Conservation (phyloP, 2,797 vertebrate genomes). For the Tragopan temminckii region DNA sequence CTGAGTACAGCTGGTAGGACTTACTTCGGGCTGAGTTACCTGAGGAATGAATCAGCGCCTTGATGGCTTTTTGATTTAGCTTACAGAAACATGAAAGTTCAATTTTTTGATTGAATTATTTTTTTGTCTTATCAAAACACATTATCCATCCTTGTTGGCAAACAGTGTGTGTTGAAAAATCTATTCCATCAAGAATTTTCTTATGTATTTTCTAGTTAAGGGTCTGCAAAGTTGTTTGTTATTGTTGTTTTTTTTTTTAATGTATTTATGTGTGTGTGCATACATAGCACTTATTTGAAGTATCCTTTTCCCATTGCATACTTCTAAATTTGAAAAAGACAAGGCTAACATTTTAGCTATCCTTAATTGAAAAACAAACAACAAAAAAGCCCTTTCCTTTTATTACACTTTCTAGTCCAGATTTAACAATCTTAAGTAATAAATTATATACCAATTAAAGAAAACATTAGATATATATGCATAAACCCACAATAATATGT, state of each 20-base stretch:
- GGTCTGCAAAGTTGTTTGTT: neutral
- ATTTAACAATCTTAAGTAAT: neutral
- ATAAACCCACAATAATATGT: neutral
- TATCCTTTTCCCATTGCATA: neutral
- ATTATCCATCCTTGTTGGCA: slow-evolving; percentile 35
- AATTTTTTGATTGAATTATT: slow-evolving; percentile 17
- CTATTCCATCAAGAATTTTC: neutral
- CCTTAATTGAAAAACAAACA: neutral
- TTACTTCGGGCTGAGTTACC: slow-evolving; percentile 55
- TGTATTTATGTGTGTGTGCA: neutral
- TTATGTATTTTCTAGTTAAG: neutral
- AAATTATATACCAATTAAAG: neutral
- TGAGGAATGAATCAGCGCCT: slow-evolving; percentile 54
- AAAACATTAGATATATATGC: neutral
- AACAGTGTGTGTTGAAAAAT: neutral
- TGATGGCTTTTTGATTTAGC: slow-evolving; percentile 45
- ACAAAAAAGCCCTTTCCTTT: neutral
- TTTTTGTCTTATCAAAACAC: slow-evolving; percentile 51
- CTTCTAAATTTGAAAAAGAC: neutral
- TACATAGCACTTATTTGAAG: neutral
- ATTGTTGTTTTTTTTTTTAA: neutral
- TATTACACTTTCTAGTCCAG: neutral
- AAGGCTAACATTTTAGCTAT: neutral
- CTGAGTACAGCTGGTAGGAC: slow-evolving; percentile 45
- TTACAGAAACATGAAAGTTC: neutral